Evolutionary conservation across 2,113 vertebrate species (phyloP).

Genomic region (Mungos mungo): DNA sequence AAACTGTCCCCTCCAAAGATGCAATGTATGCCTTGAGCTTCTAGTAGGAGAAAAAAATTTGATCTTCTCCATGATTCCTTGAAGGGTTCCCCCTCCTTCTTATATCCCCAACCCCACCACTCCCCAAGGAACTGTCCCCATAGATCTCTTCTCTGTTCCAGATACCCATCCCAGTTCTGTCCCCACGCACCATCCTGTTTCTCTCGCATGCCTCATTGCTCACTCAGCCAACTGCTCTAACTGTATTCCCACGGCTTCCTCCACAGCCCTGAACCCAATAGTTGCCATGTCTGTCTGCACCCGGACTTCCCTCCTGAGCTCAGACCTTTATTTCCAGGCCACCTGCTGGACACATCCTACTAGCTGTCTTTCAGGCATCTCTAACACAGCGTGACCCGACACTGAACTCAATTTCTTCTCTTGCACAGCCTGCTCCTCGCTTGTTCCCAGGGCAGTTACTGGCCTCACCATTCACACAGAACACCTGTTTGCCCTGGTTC

Average conservation of each 20-base stretch:
- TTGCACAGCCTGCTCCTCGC: neutral
- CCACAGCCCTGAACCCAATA: neutral
- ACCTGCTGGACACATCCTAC: neutral
- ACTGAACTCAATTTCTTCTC: neutral
- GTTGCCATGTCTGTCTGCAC: too few relatives aligned
- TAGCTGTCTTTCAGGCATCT: neutral
- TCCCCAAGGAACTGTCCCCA: rapidly evolving
- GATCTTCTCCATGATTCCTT: neutral
- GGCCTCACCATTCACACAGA: neutral
- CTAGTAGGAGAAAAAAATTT: neutral
- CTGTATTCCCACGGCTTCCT: neutral
- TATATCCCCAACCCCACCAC: neutral
- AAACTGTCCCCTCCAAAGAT: neutral
- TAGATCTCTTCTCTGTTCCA: neutral
- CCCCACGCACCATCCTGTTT: rapidly evolving
- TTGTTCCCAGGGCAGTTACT: neutral
- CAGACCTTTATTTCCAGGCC: neutral
- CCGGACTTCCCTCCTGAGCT: neutral
- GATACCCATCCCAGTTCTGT: neutral
- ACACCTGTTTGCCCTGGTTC: neutral
- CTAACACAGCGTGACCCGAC: neutral
- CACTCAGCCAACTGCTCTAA: too few relatives aligned
- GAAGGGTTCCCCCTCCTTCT: neutral
- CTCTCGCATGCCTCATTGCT: neutral
- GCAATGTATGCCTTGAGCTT: neutral